Evolutionary conservation across 2,113 vertebrate species (phyloP).

Genomic region (Rissa tridactyla): DNA sequence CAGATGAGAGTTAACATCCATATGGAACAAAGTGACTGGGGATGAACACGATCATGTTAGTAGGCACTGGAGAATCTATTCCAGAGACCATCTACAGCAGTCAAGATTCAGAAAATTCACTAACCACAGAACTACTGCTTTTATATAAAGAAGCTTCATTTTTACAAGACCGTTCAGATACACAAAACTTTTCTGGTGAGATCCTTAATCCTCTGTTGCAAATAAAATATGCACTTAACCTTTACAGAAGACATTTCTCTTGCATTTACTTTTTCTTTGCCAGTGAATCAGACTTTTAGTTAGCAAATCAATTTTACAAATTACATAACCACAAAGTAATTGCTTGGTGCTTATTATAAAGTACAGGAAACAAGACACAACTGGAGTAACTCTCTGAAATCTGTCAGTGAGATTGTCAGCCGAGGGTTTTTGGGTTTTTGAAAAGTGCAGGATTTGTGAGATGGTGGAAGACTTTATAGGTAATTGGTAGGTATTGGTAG

Average conservation of each 20-base stretch:
- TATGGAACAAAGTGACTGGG: background rate
- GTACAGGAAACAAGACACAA: slow-evolving; percentile 17
- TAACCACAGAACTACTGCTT: background rate
- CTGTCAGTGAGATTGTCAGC: background rate
- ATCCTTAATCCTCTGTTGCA: slow-evolving; percentile 8
- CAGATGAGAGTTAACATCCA: background rate
- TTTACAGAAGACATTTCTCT: slow-evolving; percentile 43
- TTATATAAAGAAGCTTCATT: background rate
- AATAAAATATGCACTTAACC: slow-evolving; percentile 61
- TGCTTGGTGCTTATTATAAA: background rate
- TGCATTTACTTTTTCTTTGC: slow-evolving; percentile 51
- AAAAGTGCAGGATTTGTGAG: background rate
- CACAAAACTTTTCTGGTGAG: background rate
- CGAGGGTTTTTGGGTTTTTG: rapidly evolving
- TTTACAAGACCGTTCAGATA: background rate
- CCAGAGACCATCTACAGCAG: background rate
- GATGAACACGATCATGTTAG: background rate
- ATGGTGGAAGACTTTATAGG: background rate
- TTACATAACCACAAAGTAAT: slow-evolving; percentile 31
- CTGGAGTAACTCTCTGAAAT: background rate
- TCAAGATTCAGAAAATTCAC: background rate
- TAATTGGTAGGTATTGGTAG: background rate
- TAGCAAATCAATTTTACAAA: slow-evolving; percentile 52
- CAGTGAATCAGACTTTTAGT: slow-evolving; percentile 44
- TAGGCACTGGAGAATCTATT: background rate